phyloP scores from a whole-genome alignment of 2,797 vertebrate genomes.

The Pogonophryne albipinna region DNA sequence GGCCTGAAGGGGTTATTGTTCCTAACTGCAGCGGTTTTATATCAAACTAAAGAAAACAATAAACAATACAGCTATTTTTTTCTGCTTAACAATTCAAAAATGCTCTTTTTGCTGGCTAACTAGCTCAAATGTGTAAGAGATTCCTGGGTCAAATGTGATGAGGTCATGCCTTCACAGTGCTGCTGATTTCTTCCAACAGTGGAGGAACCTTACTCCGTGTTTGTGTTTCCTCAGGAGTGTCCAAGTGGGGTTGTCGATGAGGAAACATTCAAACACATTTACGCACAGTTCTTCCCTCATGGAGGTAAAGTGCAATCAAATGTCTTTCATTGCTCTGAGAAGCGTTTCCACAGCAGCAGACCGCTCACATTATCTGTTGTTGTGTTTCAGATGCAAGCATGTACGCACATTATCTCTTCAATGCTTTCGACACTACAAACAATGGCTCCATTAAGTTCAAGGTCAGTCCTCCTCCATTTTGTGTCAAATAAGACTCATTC shows the following conservation, averaged over 20 bases:
- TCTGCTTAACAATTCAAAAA: too few relatives aligned
- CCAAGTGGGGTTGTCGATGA: slow-evolving; percentile 97
- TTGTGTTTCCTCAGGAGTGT: slow-evolving; percentile 89
- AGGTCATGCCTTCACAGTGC: background rate
- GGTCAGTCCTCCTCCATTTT: slow-evolving; percentile 75
- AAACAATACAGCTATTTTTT: background rate
- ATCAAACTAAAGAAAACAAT: too few relatives aligned
- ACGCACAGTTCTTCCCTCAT: slow-evolving; percentile 98
- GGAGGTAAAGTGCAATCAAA: slow-evolving; percentile 86
- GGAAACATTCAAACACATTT: slow-evolving; percentile 98
- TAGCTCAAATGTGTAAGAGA: background rate
- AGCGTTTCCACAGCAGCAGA: background rate
- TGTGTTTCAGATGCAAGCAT: slow-evolving; percentile 93
- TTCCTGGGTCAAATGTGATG: background rate
- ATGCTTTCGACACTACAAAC: slow-evolving; percentile 94
- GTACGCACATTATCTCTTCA: slow-evolving; percentile 98
- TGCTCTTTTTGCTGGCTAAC: background rate
- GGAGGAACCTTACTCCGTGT: background rate
- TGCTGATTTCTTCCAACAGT: background rate
- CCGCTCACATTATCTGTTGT: background rate
- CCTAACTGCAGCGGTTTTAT: too few relatives aligned
- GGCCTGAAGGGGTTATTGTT: too few relatives aligned
- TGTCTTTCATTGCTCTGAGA: background rate
- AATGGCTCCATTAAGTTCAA: slow-evolving; percentile 98
- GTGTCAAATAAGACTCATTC: background rate